These are phyloP conservation scores for Sula dactylatra DNA, from an alignment of 2,113 vertebrate species.

Conservation along the genomic window DNA sequence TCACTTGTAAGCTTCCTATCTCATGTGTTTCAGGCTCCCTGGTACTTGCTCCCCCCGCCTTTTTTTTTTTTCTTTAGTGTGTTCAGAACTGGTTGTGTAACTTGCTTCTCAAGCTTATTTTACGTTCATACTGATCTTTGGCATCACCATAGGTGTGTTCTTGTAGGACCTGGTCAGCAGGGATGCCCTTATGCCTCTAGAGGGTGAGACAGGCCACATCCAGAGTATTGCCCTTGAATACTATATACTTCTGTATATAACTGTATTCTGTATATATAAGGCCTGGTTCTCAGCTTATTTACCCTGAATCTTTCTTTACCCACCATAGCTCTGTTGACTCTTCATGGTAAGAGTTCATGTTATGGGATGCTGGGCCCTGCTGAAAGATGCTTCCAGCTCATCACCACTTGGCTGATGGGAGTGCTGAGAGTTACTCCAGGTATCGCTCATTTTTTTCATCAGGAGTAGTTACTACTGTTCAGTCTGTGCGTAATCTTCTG, in stretches of 20 bases:
- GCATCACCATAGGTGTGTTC: neutral
- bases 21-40: neutral
- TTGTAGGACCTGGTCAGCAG: neutral
- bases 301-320: neutral
- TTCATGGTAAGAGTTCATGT: neutral
- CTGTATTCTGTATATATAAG: neutral
- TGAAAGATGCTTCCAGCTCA: neutral
- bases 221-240: neutral
- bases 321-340: neutral
- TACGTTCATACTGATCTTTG: rapidly evolving
- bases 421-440: too few relatives aligned
- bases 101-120: neutral
- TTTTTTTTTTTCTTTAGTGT: neutral
- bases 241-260: rapidly evolving
- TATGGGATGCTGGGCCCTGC: neutral
- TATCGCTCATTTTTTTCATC: neutral
- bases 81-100: neutral
- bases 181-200: neutral
- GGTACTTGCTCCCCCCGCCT: neutral
- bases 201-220: neutral
- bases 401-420: neutral
- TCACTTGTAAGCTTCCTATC: neutral
- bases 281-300: neutral
- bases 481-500: neutral
- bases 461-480: neutral